Base-by-base conservation (phyloP, 2,113 vertebrate species). In the Vireo altiloquus region DNA sequence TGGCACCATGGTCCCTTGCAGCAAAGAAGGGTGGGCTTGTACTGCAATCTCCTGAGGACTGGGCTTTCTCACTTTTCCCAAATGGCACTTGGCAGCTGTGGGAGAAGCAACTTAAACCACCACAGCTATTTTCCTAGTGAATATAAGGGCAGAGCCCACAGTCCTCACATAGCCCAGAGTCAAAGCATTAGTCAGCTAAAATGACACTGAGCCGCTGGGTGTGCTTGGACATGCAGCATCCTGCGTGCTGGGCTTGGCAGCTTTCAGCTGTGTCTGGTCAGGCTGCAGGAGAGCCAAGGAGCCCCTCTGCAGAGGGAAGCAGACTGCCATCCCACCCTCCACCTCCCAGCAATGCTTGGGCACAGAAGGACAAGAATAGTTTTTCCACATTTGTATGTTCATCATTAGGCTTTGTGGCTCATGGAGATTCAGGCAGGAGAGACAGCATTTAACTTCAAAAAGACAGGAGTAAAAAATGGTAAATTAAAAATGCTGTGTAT, bases 111-210 rank as follows among this genome's bases (percentile, higher is more conserved):
- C 42, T 61, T 65, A 57, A 94, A 76, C n/a, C 23, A 82, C 28
- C 59, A 42, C 85, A 95, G 75, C 46, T 65, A 46, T 88, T 88
- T 94, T 93, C 82, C 50, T 90, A 65, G 70, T 24, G 57, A 88
- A 68, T 30, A 35, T 19, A 81, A 66, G 39, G 33, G 30, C 53
- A 92, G 90, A 69, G 57, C 59, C 49, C 12, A 28, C 31, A 70
- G 85, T 53, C 25, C 53, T 86, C 42, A 76, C 59, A 57, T 2
- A 90, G 76, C 66, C 37, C 65, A 57, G 46, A 88, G 75, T 85
- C 57, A 69, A 82, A 56, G 53, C 39, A 64, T 65, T 75, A 75
- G 56, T 89, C 70, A 93, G 85, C 52, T 82, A 64, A 85, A 93
- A 71, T n/a, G 22, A 56, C 16, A 52, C 37, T 0, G 8, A 89